phyloP scores from a whole-genome alignment of 2,888 invertebrate species.

The Pammene aurita region DNA sequence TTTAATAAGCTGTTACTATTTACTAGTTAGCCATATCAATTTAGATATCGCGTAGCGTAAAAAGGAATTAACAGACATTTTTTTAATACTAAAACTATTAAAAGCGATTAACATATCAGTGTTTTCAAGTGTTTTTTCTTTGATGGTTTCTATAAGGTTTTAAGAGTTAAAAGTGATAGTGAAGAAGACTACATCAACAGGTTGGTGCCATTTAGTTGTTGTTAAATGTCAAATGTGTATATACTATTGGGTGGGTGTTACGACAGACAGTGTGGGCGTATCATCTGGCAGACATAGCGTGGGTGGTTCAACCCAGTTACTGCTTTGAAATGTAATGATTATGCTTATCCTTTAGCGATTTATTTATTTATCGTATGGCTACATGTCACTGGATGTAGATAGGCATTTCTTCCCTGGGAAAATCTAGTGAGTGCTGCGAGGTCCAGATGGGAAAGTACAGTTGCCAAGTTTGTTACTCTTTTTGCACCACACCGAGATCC shows the following conservation, averaged over 20 bases:
- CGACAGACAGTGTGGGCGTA: constrained; percentile 74
- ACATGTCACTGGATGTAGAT: too few species aligned
- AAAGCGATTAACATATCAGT: constrained; percentile 24
- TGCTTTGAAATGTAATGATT: neutral
- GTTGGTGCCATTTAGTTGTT: constrained; percentile 63
- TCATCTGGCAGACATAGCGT: constrained; percentile 48
- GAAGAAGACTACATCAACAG: constrained; percentile 65
- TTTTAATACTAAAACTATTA: neutral
- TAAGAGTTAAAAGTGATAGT: constrained; percentile 43
- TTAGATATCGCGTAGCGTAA: constrained; percentile 44
- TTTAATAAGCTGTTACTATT: constrained; percentile 62
- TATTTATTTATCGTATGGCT: too few species aligned
- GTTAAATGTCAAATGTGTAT: constrained; percentile 50
- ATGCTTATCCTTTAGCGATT: neutral
- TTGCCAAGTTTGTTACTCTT: too few species aligned
- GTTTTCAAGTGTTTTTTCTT: constrained; percentile 13
- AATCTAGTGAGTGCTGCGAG: too few species aligned
- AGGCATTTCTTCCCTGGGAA: too few species aligned
- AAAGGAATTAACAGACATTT: neutral
- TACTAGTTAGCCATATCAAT: constrained; percentile 49
- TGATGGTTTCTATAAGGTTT: constrained; percentile 5
- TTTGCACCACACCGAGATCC: too few species aligned
- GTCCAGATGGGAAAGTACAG: too few species aligned
- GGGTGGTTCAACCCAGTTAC: neutral
- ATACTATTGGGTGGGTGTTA: constrained; percentile 66